Evolutionary conservation across 2,888 invertebrate genomes (phyloP).

Genomic region (Salticus scenicus): DNA sequence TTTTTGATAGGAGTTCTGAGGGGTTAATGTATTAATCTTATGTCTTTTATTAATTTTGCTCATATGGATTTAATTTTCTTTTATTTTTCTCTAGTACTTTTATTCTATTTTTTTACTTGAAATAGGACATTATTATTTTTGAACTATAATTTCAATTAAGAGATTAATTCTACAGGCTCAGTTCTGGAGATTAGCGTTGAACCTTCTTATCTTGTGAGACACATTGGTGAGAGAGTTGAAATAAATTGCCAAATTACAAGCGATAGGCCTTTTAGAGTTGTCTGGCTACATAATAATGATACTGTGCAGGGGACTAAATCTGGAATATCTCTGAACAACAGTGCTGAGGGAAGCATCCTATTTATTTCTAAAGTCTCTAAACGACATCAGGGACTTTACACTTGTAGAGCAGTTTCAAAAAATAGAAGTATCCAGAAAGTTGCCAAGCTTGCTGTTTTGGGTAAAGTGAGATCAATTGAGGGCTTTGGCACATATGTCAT

Average conservation of each 20-base stretch:
- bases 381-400: conserved; percentile 59
- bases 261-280: conserved; percentile 47
- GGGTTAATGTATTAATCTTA: too few species aligned
- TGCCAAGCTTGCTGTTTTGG: conserved; percentile 55
- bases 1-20: too few species aligned
- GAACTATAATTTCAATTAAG: conserved; percentile 12
- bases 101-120: too few species aligned
- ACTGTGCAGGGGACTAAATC: conserved; percentile 42
- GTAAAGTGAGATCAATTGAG: conserved; percentile 35
- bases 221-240: conserved; percentile 41
- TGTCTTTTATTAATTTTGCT: too few species aligned
- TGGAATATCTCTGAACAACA: conserved; percentile 46
- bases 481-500: conserved; percentile 50
- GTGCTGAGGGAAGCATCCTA: conserved; percentile 51
- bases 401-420: conserved; percentile 66
- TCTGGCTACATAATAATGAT: conserved; percentile 67
- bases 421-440: conserved; percentile 68
- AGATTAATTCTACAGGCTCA: conserved; percentile 33
- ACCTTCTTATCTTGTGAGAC: conserved; percentile 50
- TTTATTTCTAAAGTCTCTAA: conserved; percentile 41
- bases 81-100: too few species aligned
- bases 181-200: conserved; percentile 38
- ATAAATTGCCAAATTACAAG: conserved; percentile 55
- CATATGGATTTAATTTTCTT: too few species aligned
- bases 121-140: too few species aligned